Conservation (phyloP, 2,888 invertebrate species). For the Macaria liturata region DNA sequence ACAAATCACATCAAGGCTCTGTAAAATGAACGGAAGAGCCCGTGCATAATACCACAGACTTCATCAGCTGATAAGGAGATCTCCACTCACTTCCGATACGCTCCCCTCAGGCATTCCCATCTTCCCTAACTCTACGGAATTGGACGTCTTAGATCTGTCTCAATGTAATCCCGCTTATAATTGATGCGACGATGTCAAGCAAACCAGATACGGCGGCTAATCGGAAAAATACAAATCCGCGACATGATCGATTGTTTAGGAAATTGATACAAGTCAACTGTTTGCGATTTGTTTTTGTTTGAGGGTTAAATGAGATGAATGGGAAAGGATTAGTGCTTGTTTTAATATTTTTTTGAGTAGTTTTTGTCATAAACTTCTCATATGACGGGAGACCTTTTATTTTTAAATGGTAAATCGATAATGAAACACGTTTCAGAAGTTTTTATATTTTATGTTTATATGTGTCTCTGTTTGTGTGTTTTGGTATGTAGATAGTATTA, state of each 20-base stretch:
- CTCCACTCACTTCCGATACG: constrained; percentile 66
- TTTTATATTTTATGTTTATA: too few species aligned
- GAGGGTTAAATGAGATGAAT: too few species aligned
- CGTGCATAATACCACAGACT: constrained; percentile 53
- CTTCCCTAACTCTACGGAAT: constrained; percentile 55
- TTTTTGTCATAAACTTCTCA: too few species aligned
- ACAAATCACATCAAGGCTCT: constrained; percentile 3
- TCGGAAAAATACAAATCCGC: constrained; percentile 80
- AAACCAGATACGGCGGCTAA: constrained; percentile 68
- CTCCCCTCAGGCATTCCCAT: constrained; percentile 41
- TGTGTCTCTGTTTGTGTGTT: too few species aligned
- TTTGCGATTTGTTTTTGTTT: constrained; percentile 22
- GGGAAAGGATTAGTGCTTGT: too few species aligned
- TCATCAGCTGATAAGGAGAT: constrained; percentile 65
- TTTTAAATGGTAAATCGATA: too few species aligned
- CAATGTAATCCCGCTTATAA: constrained; percentile 79
- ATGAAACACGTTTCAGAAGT: too few species aligned
- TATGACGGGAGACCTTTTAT: too few species aligned
- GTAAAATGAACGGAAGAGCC: constrained; percentile 27
- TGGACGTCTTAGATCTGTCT: constrained; percentile 81
- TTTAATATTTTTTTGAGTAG: too few species aligned
- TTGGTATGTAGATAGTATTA: too few species aligned
- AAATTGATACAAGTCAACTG: constrained; percentile 40
- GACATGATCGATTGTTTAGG: constrained; percentile 73
- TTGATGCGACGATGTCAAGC: constrained; percentile 81